phyloP scores from a whole-genome alignment of 1,140 invertebrate genomes.

The Agraylea sexmaculata region DNA sequence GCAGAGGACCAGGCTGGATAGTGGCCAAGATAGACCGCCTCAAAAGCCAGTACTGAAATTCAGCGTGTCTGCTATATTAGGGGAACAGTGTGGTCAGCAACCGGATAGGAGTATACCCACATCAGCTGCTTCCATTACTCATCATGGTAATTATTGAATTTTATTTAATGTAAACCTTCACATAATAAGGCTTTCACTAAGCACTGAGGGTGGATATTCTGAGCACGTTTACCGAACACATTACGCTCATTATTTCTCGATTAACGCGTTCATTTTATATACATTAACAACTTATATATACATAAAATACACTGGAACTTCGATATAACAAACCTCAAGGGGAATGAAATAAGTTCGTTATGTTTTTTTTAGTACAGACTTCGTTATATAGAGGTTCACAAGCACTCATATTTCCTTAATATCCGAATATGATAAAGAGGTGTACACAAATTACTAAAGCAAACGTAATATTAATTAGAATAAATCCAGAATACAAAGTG shows the following conservation, averaged over 20 bases:
- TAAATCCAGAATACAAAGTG: too few relatives aligned
- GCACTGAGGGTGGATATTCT: not conserved
- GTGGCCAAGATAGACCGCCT: constrained; percentile 20
- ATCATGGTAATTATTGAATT: constrained; percentile 12
- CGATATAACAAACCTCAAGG: too few relatives aligned
- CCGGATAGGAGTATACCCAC: constrained; percentile 60
- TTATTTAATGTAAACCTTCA: not conserved
- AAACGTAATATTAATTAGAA: too few relatives aligned
- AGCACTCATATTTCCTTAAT: too few relatives aligned
- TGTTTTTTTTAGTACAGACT: too few relatives aligned
- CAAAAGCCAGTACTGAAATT: constrained; percentile 78
- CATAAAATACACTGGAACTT: too few relatives aligned
- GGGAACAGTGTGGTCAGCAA: constrained; percentile 70
- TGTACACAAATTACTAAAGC: too few relatives aligned
- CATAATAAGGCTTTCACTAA: not conserved
- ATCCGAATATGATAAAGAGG: too few relatives aligned
- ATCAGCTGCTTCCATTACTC: constrained; percentile 39
- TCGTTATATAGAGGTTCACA: too few relatives aligned
- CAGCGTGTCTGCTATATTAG: constrained; percentile 82
- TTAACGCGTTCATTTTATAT: constrained; percentile 4
- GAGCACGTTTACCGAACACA: not conserved
- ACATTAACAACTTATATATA: too few relatives aligned
- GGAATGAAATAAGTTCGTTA: too few relatives aligned
- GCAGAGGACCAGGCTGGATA: constrained; percentile 31
- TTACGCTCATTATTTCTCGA: not conserved